A percentile compares a stretch with the other conserved stretches of the same genome.
Evolutionary conservation across 2,113 vertebrate genomes (phyloP).

Genomic region (Brachirus orientalis): DNA sequence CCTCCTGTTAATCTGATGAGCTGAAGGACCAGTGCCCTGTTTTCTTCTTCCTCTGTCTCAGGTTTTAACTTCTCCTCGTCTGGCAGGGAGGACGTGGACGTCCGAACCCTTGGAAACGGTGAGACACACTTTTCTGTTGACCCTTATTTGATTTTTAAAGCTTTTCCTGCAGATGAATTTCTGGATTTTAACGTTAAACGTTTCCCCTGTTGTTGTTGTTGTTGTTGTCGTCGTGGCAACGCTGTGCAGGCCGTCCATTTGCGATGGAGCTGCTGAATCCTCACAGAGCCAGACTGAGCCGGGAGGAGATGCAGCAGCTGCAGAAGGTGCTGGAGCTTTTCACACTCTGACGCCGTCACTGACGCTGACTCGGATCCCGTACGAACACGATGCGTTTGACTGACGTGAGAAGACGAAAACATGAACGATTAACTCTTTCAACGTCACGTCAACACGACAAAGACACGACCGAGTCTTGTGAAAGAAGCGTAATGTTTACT

Average conservation of each 20-base stretch:
- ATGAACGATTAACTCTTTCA: no score
- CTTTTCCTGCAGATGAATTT: no score
- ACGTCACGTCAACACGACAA: no score
- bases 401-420: no score
- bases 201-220: neutral
- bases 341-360: no score
- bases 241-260: constrained; percentile 93
- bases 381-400: no score
- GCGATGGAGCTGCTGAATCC: constrained; percentile 96
- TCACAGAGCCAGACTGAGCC: constrained; percentile 82
- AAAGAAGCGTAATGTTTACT: no score
- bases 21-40: neutral
- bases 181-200: no score
- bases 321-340: constrained; percentile 93
- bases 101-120: constrained; percentile 97
- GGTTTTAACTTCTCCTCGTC: constrained; percentile 99
- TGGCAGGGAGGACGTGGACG: constrained; percentile 97
- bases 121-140: constrained; percentile 30
- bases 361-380: neutral
- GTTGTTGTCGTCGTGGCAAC: neutral
- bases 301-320: constrained; percentile 86
- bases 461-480: no score
- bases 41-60: constrained; percentile 40
- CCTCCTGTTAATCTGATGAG: neutral
- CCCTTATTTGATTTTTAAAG: no score